Percentiles rank a stretch among this genome's conserved stretches.
Conservation (phyloP, 2,113 vertebrate species). For the Clarias gariepinus region DNA sequence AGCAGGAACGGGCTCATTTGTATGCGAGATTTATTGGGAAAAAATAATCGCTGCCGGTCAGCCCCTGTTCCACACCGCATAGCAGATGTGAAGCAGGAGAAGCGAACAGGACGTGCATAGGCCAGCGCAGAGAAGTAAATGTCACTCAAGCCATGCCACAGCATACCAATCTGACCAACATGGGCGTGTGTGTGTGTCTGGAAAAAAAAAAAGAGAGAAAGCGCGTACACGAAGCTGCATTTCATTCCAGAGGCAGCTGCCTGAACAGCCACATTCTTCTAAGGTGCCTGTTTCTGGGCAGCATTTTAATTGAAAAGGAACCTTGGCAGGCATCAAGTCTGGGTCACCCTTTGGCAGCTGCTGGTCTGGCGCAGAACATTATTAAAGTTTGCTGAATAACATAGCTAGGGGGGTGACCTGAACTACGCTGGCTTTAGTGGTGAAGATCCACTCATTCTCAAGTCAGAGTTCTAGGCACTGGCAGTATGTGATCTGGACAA, state of each 20-base stretch:
- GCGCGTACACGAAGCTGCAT: conserved; percentile 2
- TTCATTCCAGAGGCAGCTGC: not conserved
- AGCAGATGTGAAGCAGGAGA: conserved; percentile 27
- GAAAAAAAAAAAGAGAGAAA: no score
- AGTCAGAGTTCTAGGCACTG: not conserved
- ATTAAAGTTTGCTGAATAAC: conserved; percentile 15
- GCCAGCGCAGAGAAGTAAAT: conserved; percentile 35
- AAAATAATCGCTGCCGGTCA: conserved; percentile 1
- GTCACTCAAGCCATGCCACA: conserved; percentile 17
- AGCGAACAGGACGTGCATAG: conserved; percentile 17
- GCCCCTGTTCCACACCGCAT: conserved; percentile 19
- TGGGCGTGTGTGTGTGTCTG: not conserved
- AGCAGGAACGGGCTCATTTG: not conserved
- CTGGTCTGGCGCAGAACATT: not conserved
- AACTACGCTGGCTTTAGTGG: not conserved
- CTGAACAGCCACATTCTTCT: conserved; percentile 11
- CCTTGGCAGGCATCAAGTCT: conserved; percentile 2
- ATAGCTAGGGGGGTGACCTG: not conserved
- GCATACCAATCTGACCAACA: conserved; percentile 32
- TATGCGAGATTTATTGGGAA: conserved; percentile 8
- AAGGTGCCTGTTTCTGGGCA: conserved; percentile 13
- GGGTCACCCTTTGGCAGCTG: conserved; percentile 13
- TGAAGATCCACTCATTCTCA: not conserved
- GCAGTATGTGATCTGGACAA: not conserved
- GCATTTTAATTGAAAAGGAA: conserved; percentile 19